These are phyloP conservation scores for Loris lydekkerianus DNA, from an alignment of 2,797 vertebrate species.

Conservation along the genomic window DNA sequence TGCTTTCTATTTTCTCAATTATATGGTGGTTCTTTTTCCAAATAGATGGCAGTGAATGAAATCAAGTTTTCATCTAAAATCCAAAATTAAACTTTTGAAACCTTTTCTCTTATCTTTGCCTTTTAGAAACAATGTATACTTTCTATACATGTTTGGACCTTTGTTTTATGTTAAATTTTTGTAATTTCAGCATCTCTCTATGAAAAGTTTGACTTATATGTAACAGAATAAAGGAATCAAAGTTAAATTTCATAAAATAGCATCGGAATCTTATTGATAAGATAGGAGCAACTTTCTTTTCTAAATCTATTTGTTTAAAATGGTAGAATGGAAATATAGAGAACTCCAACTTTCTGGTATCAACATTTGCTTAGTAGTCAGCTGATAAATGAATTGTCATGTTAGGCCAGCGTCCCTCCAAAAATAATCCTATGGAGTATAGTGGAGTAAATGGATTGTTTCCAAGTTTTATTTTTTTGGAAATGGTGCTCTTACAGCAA, in stretches of 20 bases:
- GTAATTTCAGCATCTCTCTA: not conserved
- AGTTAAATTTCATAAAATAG: not conserved
- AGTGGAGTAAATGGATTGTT: not conserved
- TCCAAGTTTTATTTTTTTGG: not conserved
- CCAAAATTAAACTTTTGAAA: slow-evolving; percentile 1
- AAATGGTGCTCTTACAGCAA: slow-evolving; percentile 11
- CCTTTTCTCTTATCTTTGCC: not conserved
- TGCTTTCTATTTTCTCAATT: slow-evolving; percentile 4
- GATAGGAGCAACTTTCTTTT: not conserved
- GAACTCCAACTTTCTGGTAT: not conserved
- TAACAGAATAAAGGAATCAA: not conserved
- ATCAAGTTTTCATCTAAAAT: slow-evolving; percentile 6
- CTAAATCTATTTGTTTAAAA: not conserved
- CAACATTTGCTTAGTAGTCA: not conserved
- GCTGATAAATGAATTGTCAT: not conserved
- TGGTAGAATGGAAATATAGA: not conserved
- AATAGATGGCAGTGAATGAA: not conserved
- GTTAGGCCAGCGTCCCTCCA: not conserved
- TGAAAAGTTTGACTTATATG: not conserved
- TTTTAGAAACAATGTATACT: not conserved
- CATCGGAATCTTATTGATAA: not conserved
- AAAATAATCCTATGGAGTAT: not conserved
- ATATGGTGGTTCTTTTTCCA: not conserved
- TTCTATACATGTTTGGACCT: not conserved
- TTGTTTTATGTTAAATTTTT: slow-evolving; percentile 19